Evolutionary conservation across 2,888 invertebrate genomes (phyloP).

Genomic region (Synergus umbraculus): DNA sequence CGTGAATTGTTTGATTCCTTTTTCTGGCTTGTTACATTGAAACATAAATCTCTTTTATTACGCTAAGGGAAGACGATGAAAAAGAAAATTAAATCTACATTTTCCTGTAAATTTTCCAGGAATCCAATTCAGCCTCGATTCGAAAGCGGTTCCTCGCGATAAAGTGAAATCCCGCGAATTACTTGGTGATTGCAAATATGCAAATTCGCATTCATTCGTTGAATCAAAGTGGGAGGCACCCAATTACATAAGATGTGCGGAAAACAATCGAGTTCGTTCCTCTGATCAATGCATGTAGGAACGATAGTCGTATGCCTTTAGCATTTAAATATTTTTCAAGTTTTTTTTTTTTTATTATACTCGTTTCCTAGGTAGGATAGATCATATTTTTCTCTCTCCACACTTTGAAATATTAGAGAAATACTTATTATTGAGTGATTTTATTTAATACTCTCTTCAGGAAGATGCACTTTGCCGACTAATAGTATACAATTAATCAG

Average conservation of each 20-base stretch:
- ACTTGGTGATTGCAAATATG: slow-evolving; percentile 58
- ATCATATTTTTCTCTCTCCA: background rate
- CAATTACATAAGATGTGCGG: slow-evolving; percentile 61
- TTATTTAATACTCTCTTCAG: background rate
- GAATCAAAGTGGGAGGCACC: slow-evolving; percentile 55
- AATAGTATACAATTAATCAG: background rate
- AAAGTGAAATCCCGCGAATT: slow-evolving; percentile 54
- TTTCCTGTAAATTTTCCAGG: slow-evolving; percentile 41
- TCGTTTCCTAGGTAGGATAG: background rate
- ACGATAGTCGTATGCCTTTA: background rate
- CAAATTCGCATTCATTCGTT: slow-evolving; percentile 57
- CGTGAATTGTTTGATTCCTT: slow-evolving; percentile 11
- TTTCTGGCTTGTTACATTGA: slow-evolving; percentile 4
- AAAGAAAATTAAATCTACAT: slow-evolving; percentile 35
- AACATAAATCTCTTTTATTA: slow-evolving; percentile 29
- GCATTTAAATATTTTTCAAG: background rate
- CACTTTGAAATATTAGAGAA: background rate
- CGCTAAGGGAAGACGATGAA: slow-evolving; percentile 4
- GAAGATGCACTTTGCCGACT: background rate
- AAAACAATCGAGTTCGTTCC: slow-evolving; percentile 60
- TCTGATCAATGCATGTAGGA: background rate
- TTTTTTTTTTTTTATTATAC: background rate
- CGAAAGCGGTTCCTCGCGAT: slow-evolving; percentile 47
- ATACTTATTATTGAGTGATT: background rate
- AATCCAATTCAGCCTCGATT: slow-evolving; percentile 54